These are phyloP conservation scores for Anagyrus pseudococci DNA, from an alignment of 2,888 invertebrate genomes.

Conservation along the genomic window DNA sequence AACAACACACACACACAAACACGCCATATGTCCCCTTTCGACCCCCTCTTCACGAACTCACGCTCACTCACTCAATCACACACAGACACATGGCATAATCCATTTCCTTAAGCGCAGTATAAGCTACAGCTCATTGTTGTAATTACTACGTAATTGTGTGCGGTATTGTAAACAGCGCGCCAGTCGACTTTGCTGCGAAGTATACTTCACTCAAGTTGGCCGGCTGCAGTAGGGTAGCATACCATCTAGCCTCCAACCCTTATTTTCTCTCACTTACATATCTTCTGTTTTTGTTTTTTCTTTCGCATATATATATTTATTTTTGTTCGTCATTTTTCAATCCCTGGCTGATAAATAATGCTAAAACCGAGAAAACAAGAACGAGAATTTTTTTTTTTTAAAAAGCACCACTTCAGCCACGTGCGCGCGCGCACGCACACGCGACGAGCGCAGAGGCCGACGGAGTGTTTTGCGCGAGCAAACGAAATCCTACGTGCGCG, in stretches of 20 bases:
- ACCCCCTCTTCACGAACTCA: no score
- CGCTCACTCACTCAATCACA: conserved; percentile 5
- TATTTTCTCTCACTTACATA: no score
- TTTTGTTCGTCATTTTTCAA: no score
- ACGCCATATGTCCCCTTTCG: conserved; percentile 2
- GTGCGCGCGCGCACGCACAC: conserved; percentile 7
- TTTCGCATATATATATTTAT: no score
- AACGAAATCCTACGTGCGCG: background rate
- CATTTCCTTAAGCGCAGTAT: conserved; percentile 32
- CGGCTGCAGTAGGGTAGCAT: conserved; percentile 41
- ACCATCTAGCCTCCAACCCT: no score
- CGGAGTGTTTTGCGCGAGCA: conserved; percentile 33
- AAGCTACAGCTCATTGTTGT: conserved; percentile 35
- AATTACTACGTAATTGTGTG: conserved; percentile 35
- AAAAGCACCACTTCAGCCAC: conserved; percentile 16
- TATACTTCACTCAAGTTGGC: conserved; percentile 42
- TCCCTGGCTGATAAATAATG: no score
- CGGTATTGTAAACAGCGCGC: conserved; percentile 29
- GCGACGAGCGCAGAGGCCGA: conserved; percentile 35
- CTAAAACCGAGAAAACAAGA: background rate
- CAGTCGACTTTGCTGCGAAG: conserved; percentile 40
- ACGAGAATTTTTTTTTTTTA: background rate
- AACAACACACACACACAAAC: conserved; percentile 8
- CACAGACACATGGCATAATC: conserved; percentile 24
- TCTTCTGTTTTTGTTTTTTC: no score